A percentile compares a stretch with the other conserved stretches of the same genome.
Conservation (phyloP, 2,113 vertebrate species). For the Romanogobio albipinnatus region DNA sequence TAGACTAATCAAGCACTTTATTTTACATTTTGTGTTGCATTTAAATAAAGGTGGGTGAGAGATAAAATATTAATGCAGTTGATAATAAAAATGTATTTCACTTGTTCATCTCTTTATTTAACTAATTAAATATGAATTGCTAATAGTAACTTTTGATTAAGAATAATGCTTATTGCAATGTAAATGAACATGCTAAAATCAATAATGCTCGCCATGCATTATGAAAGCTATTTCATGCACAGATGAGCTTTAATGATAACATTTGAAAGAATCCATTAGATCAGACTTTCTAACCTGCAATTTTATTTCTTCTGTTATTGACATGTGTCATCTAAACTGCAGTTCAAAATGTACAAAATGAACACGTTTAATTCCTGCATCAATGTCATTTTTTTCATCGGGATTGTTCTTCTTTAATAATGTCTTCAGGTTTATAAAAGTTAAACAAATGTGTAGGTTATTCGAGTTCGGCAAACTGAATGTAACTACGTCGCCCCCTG, state of each 20-base stretch:
- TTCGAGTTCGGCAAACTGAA: neutral
- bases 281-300: neutral
- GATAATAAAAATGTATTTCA: neutral
- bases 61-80: neutral
- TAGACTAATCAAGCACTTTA: slow-evolving; percentile 47
- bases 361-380: neutral
- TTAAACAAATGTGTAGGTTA: neutral
- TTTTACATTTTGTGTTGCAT: neutral
- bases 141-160: neutral
- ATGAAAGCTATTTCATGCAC: neutral
- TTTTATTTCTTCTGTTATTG: neutral
- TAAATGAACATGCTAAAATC: neutral
- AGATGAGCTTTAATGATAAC: neutral
- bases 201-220: neutral
- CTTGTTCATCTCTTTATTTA: neutral
- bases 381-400: neutral
- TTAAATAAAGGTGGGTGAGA: neutral
- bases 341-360: neutral
- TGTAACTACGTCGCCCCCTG: slow-evolving; percentile 53
- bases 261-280: neutral
- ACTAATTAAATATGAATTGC: neutral
- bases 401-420: neutral
- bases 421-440: neutral
- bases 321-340: neutral
- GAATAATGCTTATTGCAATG: neutral